phyloP scores from a whole-genome alignment of 1,140 invertebrate genomes.

The Lethrus apterus region DNA sequence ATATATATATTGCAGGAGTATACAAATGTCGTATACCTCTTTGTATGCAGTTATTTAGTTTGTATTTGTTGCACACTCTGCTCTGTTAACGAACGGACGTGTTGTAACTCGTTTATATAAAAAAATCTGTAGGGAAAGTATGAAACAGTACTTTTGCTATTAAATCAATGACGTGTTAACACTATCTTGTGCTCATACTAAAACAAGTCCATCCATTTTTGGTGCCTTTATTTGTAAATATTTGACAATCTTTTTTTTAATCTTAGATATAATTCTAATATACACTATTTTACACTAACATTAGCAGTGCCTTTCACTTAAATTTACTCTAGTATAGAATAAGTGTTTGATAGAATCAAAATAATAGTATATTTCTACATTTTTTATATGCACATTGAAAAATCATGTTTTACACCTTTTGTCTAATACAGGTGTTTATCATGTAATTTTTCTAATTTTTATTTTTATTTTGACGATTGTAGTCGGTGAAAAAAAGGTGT shows the following conservation, averaged over 20 bases:
- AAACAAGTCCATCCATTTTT: constrained; percentile 32
- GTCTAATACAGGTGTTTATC: neutral
- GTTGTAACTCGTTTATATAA: too few relatives aligned
- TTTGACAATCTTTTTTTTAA: constrained; percentile 17
- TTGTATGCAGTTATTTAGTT: too few relatives aligned
- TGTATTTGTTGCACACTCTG: too few relatives aligned
- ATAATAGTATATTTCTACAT: constrained; percentile 14
- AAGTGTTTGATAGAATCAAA: constrained; percentile 7
- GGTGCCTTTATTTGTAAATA: constrained; percentile 29
- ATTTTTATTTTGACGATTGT: neutral
- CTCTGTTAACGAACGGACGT: too few relatives aligned
- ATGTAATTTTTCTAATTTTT: neutral
- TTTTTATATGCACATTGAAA: constrained; percentile 7
- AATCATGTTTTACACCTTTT: neutral
- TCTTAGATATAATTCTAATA: constrained; percentile 15
- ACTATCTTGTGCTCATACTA: constrained; percentile 23
- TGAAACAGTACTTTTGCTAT: too few relatives aligned
- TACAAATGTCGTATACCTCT: too few relatives aligned
- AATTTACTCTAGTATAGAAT: constrained; percentile 15
- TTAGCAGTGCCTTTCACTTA: constrained; percentile 21
- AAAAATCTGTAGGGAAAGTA: too few relatives aligned
- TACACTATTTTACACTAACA: constrained; percentile 11
- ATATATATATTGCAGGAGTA: too few relatives aligned
- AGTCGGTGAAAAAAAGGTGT: constrained; percentile 3
- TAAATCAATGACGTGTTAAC: constrained; percentile 7